Conservation (phyloP, 2,888 invertebrate species). For the Noctua janthe region DNA sequence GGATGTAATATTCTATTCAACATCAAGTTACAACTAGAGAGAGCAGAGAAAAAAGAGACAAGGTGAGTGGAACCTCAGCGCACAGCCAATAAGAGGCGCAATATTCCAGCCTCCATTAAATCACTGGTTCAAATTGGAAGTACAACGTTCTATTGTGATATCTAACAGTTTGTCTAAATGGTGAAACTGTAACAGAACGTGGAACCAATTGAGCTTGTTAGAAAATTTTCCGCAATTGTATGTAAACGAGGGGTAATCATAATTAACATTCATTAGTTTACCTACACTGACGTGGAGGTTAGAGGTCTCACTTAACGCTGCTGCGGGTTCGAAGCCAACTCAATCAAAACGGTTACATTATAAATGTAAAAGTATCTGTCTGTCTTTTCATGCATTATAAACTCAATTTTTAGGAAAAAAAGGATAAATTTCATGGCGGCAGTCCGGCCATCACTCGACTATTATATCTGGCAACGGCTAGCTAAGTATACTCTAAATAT, state of each 20-base stretch:
- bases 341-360: not conserved
- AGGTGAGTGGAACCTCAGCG: too few species aligned
- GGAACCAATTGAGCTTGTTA: slow-evolving; percentile 19
- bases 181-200: not conserved
- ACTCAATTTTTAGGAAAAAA: not conserved
- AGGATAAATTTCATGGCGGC: not conserved
- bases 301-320: slow-evolving; percentile 9
- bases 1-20: too few species aligned
- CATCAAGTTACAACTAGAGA: too few species aligned
- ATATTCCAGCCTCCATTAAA: not conserved
- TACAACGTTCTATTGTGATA: slow-evolving; percentile 1
- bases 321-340: not conserved
- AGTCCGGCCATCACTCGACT: not conserved
- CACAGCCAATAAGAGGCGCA: too few species aligned
- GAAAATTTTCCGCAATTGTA: slow-evolving; percentile 43
- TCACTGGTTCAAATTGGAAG: not conserved
- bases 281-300: not conserved
- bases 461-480: not conserved
- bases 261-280: slow-evolving; percentile 31
- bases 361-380: not conserved
- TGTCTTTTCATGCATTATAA: not conserved
- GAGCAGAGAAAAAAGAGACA: not conserved
- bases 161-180: not conserved
- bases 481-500: not conserved
- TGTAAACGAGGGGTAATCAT: slow-evolving; percentile 24